These are phyloP conservation scores for Megalonaias nervosa DNA, from an alignment of 1,140 invertebrate genomes.

Conservation along the genomic window DNA sequence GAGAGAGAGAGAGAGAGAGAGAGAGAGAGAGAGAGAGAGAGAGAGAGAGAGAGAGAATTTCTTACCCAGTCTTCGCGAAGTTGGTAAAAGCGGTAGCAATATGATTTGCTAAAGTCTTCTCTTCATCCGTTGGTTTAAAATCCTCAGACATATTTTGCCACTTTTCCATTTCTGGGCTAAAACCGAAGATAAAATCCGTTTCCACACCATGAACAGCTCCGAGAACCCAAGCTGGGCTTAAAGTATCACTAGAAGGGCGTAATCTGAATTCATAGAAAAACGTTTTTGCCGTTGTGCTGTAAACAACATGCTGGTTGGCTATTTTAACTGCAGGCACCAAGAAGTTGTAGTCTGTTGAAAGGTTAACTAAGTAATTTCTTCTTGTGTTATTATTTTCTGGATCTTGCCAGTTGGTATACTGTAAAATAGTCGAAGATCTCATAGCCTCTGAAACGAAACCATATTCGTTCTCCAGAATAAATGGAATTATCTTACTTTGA, in stretches of 20 bases:
- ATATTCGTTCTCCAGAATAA: slow-evolving; percentile 13
- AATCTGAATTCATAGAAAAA: slow-evolving; percentile 17
- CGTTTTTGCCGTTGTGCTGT: slow-evolving; percentile 13
- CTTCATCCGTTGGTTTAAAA: not conserved
- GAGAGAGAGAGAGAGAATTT: too few relatives aligned
- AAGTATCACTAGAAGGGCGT: not conserved
- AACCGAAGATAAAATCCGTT: slow-evolving; percentile 18
- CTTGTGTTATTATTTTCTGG: slow-evolving; percentile 9
- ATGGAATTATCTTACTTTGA: slow-evolving; percentile 14
- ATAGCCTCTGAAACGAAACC: slow-evolving; percentile 3
- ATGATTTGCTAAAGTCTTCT: slow-evolving; percentile 2
- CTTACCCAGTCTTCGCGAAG: slow-evolving; percentile 29
- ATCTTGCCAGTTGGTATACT: slow-evolving; percentile 36
- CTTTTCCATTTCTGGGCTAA: slow-evolving; percentile 8
- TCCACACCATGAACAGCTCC: slow-evolving; percentile 11
- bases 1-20: too few relatives aligned
- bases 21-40: too few relatives aligned
- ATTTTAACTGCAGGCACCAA: slow-evolving; percentile 19
- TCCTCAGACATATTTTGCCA: not conserved
- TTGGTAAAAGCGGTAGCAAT: slow-evolving; percentile 22
- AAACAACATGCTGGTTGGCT: slow-evolving; percentile 15
- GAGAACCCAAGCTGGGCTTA: not conserved
- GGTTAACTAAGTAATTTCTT: slow-evolving; percentile 11
- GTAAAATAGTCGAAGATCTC: slow-evolving; percentile 11
- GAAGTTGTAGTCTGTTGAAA: slow-evolving; percentile 28